phyloP scores from a whole-genome alignment of 2,888 invertebrate genomes.

The Lamproptera curius region DNA sequence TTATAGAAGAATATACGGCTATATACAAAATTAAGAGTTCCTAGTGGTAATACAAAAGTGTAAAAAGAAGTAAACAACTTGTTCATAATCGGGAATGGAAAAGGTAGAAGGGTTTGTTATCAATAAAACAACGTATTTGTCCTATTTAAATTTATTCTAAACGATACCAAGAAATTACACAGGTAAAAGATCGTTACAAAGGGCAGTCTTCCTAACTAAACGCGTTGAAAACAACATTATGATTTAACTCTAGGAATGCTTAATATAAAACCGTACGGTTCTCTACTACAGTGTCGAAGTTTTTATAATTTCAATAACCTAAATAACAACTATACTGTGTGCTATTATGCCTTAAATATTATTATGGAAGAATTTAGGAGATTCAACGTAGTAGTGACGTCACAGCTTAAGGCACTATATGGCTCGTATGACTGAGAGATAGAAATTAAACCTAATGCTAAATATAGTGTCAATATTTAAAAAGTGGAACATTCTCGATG shows the following conservation, averaged over 20 bases:
- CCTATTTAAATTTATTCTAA: constrained; percentile 56
- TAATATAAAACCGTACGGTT: constrained; percentile 12
- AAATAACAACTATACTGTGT: constrained; percentile 29
- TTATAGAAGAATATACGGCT: too few species aligned
- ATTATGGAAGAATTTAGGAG: constrained; percentile 37
- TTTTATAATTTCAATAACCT: constrained; percentile 9
- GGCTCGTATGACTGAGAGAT: constrained; percentile 44
- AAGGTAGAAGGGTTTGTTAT: too few species aligned
- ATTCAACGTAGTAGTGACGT: constrained; percentile 32
- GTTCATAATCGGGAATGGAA: too few species aligned
- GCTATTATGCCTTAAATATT: constrained; percentile 33
- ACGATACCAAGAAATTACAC: constrained; percentile 39
- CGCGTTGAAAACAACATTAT: constrained; percentile 23
- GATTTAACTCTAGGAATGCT: constrained; percentile 25
- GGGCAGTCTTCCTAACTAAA: constrained; percentile 45
- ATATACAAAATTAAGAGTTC: too few species aligned
- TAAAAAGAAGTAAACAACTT: too few species aligned
- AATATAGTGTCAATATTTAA: constrained; percentile 21
- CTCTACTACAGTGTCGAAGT: constrained; percentile 9
- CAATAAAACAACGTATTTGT: constrained; percentile 34
- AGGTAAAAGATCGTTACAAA: constrained; percentile 41
- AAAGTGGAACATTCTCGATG: constrained; percentile 18
- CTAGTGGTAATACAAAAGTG: too few species aligned
- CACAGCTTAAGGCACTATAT: constrained; percentile 34
- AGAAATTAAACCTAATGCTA: constrained; percentile 29